phyloP scores from a whole-genome alignment of 2,888 invertebrate genomes.

The Pandemis corylana region DNA sequence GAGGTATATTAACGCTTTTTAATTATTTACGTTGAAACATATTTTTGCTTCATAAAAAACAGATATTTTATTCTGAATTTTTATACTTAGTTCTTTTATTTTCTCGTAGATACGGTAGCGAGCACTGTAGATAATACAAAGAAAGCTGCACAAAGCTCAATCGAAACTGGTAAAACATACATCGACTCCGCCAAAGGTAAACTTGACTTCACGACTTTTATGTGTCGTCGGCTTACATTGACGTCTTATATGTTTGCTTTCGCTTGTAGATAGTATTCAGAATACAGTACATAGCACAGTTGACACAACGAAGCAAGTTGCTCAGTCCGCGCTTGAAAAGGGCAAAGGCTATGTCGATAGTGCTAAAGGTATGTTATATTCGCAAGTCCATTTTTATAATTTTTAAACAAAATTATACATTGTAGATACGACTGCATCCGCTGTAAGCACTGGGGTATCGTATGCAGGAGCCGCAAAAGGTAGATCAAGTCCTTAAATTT shows the following conservation, averaged over 20 bases:
- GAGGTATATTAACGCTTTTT: slow-evolving; percentile 52
- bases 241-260: slow-evolving; percentile 29
- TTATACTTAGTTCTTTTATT: slow-evolving; percentile 41
- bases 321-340: slow-evolving; percentile 61
- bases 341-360: slow-evolving; percentile 65
- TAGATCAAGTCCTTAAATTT: slow-evolving; percentile 11
- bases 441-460: slow-evolving; percentile 37
- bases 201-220: background rate
- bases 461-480: slow-evolving; percentile 37
- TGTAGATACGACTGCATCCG: slow-evolving; percentile 43
- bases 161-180: slow-evolving; percentile 66
- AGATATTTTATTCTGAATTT: slow-evolving; percentile 19
- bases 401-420: slow-evolving; percentile 25
- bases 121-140: slow-evolving; percentile 75
- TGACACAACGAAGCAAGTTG: slow-evolving; percentile 61
- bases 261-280: slow-evolving; percentile 46
- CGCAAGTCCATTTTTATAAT: slow-evolving; percentile 47
- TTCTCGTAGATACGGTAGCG: slow-evolving; percentile 67
- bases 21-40: slow-evolving; percentile 25
- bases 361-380: slow-evolving; percentile 56
- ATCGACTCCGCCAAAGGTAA: slow-evolving; percentile 73
- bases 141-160: slow-evolving; percentile 72
- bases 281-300: slow-evolving; percentile 45
- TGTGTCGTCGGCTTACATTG: slow-evolving; percentile 29
- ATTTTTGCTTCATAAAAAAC: slow-evolving; percentile 36